A percentile compares a stretch with the other conserved stretches of the same genome.
Evolutionary conservation across 2,888 invertebrate species (phyloP).

Genomic region (Empis livida): DNA sequence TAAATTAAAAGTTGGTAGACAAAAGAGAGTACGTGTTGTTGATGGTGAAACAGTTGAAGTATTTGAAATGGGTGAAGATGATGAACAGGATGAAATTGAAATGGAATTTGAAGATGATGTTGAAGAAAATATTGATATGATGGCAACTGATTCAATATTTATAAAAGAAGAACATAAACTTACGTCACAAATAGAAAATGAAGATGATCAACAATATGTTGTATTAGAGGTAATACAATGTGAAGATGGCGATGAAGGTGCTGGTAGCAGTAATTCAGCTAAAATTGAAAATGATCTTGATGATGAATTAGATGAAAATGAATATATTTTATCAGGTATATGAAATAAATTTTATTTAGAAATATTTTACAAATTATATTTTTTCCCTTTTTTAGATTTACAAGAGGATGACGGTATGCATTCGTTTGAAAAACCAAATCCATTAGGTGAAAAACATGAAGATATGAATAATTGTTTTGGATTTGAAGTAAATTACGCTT

Average conservation of each 20-base stretch:
- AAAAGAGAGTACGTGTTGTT: constrained; percentile 55
- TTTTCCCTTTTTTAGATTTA: too few species aligned
- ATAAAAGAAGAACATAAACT: constrained; percentile 38
- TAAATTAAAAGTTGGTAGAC: constrained; percentile 64
- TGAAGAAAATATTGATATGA: constrained; percentile 2
- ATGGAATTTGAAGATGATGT: constrained; percentile 29
- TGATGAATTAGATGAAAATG: too few species aligned
- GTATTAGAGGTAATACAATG: constrained; percentile 80
- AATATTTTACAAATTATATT: too few species aligned
- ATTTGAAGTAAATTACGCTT: constrained; percentile 48
- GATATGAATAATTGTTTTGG: constrained; percentile 75
- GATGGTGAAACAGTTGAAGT: constrained; percentile 37
- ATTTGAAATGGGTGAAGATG: constrained; percentile 28
- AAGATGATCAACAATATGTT: constrained; percentile 73
- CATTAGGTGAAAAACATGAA: constrained; percentile 14
- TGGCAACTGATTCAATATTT: constrained; percentile 30
- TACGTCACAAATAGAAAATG: constrained; percentile 51
- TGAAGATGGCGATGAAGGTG: constrained; percentile 48
- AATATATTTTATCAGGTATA: too few species aligned
- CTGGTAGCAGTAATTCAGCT: too few species aligned
- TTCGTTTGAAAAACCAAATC: too few species aligned
- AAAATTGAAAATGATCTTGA: too few species aligned
- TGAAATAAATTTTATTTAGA: too few species aligned
- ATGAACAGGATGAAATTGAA: constrained; percentile 21
- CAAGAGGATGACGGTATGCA: too few species aligned